Percentiles rank a stretch among this genome's conserved stretches.
Conservation (phyloP, 2,113 vertebrate genomes). For the Petaurus breviceps region DNA sequence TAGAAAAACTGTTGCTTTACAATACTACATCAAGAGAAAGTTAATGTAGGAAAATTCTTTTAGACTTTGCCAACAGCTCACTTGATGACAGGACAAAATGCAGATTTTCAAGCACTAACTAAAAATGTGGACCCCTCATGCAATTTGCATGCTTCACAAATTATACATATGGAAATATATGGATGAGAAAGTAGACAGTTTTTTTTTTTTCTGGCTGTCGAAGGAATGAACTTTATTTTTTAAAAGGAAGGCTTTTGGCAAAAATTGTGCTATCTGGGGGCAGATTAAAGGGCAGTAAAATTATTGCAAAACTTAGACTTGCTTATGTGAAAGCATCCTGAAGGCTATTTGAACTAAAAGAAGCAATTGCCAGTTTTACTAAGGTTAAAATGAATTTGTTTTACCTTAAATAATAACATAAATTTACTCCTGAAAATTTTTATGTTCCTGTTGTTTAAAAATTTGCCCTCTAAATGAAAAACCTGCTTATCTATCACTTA, state of each 20-base stretch:
- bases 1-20: not conserved
- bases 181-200: not conserved
- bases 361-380: not conserved
- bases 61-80: not conserved
- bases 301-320: not conserved
- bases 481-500: not conserved
- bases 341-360: not conserved
- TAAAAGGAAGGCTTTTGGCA: not conserved
- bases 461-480: not conserved
- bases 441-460: not conserved
- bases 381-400: not conserved
- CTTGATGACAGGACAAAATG: not conserved
- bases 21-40: not conserved
- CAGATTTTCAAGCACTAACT: not conserved
- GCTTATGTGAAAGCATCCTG: not conserved
- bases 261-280: not conserved
- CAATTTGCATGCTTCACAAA: not conserved
- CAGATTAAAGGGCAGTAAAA: not conserved
- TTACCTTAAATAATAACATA: not conserved
- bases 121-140: not conserved
- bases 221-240: not conserved
- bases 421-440: not conserved
- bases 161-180: not conserved
- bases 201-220: not conserved
- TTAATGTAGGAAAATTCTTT: not conserved